Evolutionary conservation across 2,888 invertebrate species (phyloP).

Genomic region (Drosophila formosana): DNA sequence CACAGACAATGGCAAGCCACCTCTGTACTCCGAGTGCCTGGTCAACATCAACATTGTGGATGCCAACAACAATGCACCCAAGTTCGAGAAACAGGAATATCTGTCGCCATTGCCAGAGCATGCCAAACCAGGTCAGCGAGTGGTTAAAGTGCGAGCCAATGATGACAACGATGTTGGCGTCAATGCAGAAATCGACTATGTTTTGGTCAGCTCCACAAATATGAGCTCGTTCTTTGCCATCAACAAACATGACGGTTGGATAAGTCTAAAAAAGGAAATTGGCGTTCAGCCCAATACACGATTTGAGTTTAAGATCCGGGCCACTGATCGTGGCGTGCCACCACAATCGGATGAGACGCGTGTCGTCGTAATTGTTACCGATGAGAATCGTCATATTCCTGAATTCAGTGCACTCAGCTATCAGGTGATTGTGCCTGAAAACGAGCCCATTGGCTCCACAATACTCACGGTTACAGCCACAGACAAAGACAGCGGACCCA

Average conservation of each 20-base stretch:
- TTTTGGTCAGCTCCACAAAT: conserved; percentile 89
- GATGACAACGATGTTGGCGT: conserved; percentile 94
- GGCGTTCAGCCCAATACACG: conserved; percentile 87
- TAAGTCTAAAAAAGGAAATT: conserved; percentile 88
- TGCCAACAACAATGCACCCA: conserved; percentile 96
- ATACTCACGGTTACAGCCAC: conserved; percentile 94
- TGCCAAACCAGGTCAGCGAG: conserved; percentile 89
- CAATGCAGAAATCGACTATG: conserved; percentile 95
- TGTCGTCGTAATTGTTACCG: conserved; percentile 92
- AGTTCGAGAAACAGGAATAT: conserved; percentile 91
- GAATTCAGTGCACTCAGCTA: conserved; percentile 93
- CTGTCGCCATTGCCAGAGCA: conserved; percentile 93
- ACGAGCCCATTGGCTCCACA: conserved; percentile 93
- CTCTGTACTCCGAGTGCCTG: conserved; percentile 94
- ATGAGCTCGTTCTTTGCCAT: conserved; percentile 91
- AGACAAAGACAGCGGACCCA: conserved; percentile 94
- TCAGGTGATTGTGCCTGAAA: conserved; percentile 96
- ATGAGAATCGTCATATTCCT: conserved; percentile 92
- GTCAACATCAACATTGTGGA: conserved; percentile 95
- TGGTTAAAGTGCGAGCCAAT: conserved; percentile 90
- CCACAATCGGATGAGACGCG: conserved; percentile 91
- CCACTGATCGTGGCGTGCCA: conserved; percentile 94
- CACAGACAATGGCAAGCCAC: conserved; percentile 97
- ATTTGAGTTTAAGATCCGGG: conserved; percentile 90
- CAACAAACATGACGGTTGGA: conserved; percentile 92